Evolutionary conservation across 2,113 vertebrate genomes (phyloP).

Genomic region (Gorsachius goisagi): DNA sequence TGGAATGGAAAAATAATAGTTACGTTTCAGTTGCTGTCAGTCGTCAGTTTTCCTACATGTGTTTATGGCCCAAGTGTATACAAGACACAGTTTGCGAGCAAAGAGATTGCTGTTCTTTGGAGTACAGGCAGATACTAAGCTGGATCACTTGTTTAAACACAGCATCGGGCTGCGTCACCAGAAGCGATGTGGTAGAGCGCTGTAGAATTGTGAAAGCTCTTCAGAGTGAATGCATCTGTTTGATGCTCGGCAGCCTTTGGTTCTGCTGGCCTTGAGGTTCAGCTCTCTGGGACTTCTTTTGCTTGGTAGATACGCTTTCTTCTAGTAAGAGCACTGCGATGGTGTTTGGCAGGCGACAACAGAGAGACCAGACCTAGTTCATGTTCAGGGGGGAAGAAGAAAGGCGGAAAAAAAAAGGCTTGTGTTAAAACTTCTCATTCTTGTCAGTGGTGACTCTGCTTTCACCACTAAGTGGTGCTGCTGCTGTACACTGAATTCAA

Average conservation of each 20-base stretch:
- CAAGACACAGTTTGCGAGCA: neutral
- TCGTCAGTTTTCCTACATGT: neutral
- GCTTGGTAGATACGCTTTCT: neutral
- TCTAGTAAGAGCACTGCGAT: neutral
- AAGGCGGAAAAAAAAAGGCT: neutral
- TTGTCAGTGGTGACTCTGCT: fast-evolving
- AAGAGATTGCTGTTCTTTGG: neutral
- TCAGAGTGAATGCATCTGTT: neutral
- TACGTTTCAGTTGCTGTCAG: neutral
- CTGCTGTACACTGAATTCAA: neutral
- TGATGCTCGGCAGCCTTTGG: neutral
- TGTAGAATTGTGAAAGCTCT: neutral
- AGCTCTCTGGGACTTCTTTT: neutral
- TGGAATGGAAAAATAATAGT: neutral
- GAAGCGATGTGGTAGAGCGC: neutral
- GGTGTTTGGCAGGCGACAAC: neutral
- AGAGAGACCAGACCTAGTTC: neutral
- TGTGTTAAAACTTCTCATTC: neutral
- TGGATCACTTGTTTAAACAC: neutral
- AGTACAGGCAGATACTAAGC: neutral
- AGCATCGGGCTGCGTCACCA: neutral
- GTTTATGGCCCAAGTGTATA: neutral
- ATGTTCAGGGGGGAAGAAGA: fast-evolving
- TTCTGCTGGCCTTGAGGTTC: neutral
- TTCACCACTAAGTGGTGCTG: neutral